Base-by-base conservation (phyloP, 2,113 vertebrate species). In the Embiotoca jacksoni region DNA sequence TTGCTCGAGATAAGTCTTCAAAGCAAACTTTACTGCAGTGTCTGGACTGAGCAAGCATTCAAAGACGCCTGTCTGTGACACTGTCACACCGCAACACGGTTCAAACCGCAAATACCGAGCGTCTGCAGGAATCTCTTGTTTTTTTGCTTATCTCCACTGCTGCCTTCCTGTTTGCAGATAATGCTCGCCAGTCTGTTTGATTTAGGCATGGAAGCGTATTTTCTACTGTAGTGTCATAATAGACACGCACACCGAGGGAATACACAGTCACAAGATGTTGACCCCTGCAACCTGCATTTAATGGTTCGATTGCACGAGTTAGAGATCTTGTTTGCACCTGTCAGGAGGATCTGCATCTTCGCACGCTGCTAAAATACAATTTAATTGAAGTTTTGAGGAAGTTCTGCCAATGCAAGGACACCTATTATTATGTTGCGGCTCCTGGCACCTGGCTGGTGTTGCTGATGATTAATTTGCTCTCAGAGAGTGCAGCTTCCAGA, bases 1-100 rank as follows among this genome's bases (percentile, higher is more conserved):
- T 91, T 89, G 72, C 82, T 81, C 81, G 31, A 77, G 83, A 70
- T 55, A 41, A 78, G 32, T 30, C 83, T 72, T 75, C 60, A 77
- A 73, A 69, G 58, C 65, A 86, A 80, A 85, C 33, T 3, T 16
- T 60, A 58, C 44, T 23, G 44, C 49, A 36, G 55, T 68, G 78
- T 84, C 77, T 89, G 79, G 66, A 80, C 75, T 31, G 11, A 44
- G 41, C 16, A 80, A 55, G 58, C 36, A 36, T 13, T 55, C 49
- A 78, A 57, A 67, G 33, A 30, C 33, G 57, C 66, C 75, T 67
- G 3, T 46, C 7, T 14, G 14, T 70, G 41, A 49, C 16, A 35
- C 37, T 32, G 52, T 47, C 6, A 9, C 39, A 16, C 30, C 35
- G 23, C 13, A 47, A 7, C 58, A 36, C 8, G 7, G 14, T 32